Evolutionary conservation across 2,888 invertebrate species (phyloP).

Genomic region (Unio pictorum): DNA sequence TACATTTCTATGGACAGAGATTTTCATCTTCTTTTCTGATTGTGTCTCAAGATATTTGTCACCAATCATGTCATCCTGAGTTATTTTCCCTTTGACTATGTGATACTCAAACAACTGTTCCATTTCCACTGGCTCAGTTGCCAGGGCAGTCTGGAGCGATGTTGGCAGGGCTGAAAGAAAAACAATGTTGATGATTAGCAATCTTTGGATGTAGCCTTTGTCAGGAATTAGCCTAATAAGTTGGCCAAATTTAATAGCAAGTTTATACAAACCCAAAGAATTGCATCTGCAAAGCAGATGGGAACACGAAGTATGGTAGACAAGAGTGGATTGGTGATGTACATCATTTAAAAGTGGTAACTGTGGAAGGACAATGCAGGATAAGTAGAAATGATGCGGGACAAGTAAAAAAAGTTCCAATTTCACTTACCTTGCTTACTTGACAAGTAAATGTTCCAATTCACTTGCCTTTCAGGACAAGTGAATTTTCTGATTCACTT

Average conservation of each 20-base stretch:
- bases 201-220: too few species aligned
- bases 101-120: conserved; percentile 71
- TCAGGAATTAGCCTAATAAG: too few species aligned
- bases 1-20: conserved; percentile 73
- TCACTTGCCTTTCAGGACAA: too few species aligned
- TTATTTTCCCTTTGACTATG: conserved; percentile 70
- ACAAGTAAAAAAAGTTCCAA: too few species aligned
- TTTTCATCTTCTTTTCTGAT: conserved; percentile 69
- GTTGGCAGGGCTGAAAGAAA: conserved; percentile 33
- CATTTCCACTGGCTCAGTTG: conserved; percentile 41
- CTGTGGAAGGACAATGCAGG: too few species aligned
- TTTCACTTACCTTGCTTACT: too few species aligned
- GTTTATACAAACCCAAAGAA: conserved; percentile 1
- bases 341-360: too few species aligned
- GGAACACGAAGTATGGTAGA: neutral
- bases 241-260: too few species aligned
- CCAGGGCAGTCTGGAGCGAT: conserved; percentile 36
- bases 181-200: neutral
- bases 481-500: too few species aligned
- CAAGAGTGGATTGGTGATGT: too few species aligned
- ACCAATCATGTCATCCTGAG: conserved; percentile 71
- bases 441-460: too few species aligned
- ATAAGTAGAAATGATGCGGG: too few species aligned
- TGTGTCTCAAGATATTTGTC: conserved; percentile 70
- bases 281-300: neutral